phyloP scores from a whole-genome alignment of 2,888 invertebrate genomes.

The Pterostichus madidus region DNA sequence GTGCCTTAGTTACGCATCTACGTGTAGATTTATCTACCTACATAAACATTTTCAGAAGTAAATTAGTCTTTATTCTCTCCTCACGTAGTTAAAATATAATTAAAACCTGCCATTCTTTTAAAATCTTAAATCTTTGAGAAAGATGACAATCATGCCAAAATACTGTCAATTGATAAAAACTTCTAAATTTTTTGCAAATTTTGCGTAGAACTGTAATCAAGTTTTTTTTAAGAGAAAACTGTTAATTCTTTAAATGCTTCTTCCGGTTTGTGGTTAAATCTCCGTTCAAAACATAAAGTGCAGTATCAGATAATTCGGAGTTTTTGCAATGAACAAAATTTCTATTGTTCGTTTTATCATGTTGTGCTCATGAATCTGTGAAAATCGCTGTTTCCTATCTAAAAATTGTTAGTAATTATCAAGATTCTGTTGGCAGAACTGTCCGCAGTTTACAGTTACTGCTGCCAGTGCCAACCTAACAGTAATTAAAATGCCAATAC shows the following conservation, averaged over 20 bases:
- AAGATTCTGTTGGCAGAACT: neutral
- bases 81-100: conserved; percentile 19
- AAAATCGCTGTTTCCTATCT: conserved; percentile 53
- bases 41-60: conserved; percentile 22
- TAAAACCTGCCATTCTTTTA: conserved; percentile 28
- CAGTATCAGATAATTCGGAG: conserved; percentile 33
- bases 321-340: conserved; percentile 41
- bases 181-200: neutral
- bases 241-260: conserved; percentile 14
- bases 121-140: neutral
- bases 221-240: conserved; percentile 17
- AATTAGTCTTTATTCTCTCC: conserved; percentile 26
- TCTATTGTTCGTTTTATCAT: conserved; percentile 42
- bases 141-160: no score
- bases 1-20: conserved; percentile 45
- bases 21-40: conserved; percentile 8
- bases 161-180: neutral
- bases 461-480: conserved; percentile 35
- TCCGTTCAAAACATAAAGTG: conserved; percentile 7
- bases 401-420: conserved; percentile 40
- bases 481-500: conserved; percentile 55
- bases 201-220: conserved; percentile 16
- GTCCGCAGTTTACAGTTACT: conserved; percentile 28
- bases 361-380: conserved; percentile 45
- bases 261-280: conserved; percentile 19